Percentiles rank a stretch among this genome's conserved stretches.
Conservation (phyloP, 2,113 vertebrate genomes). For the Polypterus bichir region DNA sequence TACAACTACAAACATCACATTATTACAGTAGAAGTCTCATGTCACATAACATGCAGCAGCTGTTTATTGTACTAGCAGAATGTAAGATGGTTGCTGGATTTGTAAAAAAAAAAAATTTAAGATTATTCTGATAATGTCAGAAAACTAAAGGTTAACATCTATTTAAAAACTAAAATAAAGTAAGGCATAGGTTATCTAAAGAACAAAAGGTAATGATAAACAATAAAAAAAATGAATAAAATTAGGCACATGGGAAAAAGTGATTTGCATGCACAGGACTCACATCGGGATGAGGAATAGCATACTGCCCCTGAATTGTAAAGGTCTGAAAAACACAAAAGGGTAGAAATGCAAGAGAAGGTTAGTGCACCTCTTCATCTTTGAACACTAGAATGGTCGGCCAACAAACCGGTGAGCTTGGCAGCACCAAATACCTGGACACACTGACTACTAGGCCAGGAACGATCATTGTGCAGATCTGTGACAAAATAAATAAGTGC, state of each 20-base stretch:
- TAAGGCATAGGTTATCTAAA: constrained; percentile 27
- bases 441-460: too few relatives aligned
- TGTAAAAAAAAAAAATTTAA: background rate
- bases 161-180: constrained; percentile 36
- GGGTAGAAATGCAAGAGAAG: background rate
- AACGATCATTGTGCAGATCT: too few relatives aligned
- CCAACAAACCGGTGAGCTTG: too few relatives aligned
- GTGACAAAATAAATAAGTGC: too few relatives aligned
- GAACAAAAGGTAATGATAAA: too few relatives aligned
- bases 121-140: constrained; percentile 7
- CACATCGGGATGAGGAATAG: constrained; percentile 85
- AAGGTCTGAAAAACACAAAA: constrained; percentile 60
- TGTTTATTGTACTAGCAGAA: constrained; percentile 14
- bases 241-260: constrained; percentile 11
- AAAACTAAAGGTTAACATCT: constrained; percentile 5
- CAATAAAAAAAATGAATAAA: too few relatives aligned
- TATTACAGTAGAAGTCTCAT: constrained; percentile 27
- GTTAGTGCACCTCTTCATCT: too few relatives aligned
- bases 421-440: too few relatives aligned
- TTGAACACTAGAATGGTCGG: too few relatives aligned
- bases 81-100: constrained; percentile 34
- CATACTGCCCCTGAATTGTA: constrained; percentile 78
- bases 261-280: constrained; percentile 53
- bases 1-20: constrained; percentile 15
- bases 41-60: constrained; percentile 34